Base-by-base conservation (phyloP, 2,113 vertebrate genomes). In the Barbus barbus region DNA sequence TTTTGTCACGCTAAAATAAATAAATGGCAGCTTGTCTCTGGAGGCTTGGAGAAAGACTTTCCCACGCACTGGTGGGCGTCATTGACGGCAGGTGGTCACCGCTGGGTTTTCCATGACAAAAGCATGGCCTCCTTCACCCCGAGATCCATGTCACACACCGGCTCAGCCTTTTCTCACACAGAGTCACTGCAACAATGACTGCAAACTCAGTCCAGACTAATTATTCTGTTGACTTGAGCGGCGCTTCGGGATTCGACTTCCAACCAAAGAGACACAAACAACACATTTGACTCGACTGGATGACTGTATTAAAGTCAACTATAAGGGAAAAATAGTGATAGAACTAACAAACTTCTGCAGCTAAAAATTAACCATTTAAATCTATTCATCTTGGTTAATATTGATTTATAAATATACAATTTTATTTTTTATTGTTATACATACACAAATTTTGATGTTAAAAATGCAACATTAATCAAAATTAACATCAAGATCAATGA, bases 61-160 rank as follows among this genome's bases (percentile, higher is more conserved):
- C 84, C 84, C 77, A 82, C 75, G 73, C 51, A 81, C 72, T 76
- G n/a, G 76, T 65, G 36, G 79, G n/a, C n/a, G n/a, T 77, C 56
- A 76, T 72, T 79, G 83, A 63, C 33, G 24, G 81, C 80, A 85
- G 83, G 83, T 87, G 88, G 83, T 83, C 80, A 87, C 41, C n/a
- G 31, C 75, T 28, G 58, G 58, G 38, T 80, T 88, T 88, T 56
- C 58, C 86, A 89, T 85, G 65, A 85, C 86, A 89, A 89, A 87
- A 38, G 38, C 24, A 3, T 14, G 38, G 44, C 79, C 82, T 48
- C 69, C 60, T 18, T 75, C 86, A 74, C 67, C 63, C 75, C 33
- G 14, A 44, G 44, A 33, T 65, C 77, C 67, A 78, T 26, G 51
- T 73, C 78, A 63, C 69, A n/a, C 67, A 76, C 48, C 69, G 28